phyloP scores from a whole-genome alignment of 2,888 invertebrate genomes.

The Macropis europaea region DNA sequence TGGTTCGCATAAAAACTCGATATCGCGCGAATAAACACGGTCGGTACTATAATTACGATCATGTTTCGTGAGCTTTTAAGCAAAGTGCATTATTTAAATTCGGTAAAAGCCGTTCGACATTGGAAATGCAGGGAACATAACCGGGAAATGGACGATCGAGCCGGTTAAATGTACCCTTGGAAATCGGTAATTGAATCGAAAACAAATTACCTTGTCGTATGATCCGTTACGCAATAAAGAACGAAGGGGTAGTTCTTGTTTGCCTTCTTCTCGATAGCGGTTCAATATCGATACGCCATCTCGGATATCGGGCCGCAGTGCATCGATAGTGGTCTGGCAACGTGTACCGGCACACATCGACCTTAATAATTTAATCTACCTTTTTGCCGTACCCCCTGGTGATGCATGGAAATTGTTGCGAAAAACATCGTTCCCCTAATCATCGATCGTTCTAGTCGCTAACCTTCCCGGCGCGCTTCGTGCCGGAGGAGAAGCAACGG shows the following conservation, averaged over 20 bases:
- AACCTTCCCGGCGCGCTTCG: background rate
- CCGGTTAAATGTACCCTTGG: background rate
- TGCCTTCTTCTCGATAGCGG: conserved; percentile 40
- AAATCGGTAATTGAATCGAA: background rate
- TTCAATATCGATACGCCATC: conserved; percentile 46
- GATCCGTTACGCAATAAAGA: background rate
- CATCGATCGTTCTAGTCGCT: background rate
- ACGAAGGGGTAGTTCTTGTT: conserved; percentile 40
- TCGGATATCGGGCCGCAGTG: conserved; percentile 20
- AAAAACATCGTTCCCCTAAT: background rate
- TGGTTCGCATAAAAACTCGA: too few relatives aligned
- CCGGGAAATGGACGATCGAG: too few relatives aligned
- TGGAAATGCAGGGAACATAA: too few relatives aligned
- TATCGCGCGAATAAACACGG: too few relatives aligned
- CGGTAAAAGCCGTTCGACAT: too few relatives aligned
- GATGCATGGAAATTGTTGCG: conserved; percentile 1
- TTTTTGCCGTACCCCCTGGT: conserved; percentile 3
- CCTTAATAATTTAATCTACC: conserved; percentile 43
- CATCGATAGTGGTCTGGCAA: conserved; percentile 22
- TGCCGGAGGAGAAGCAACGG: background rate
- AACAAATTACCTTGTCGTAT: conserved; percentile 4
- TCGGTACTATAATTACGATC: too few relatives aligned
- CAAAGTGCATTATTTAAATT: too few relatives aligned
- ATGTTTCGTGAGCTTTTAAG: too few relatives aligned
- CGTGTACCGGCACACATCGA: conserved; percentile 46